A percentile compares a stretch with the other conserved stretches of the same genome.
These are phyloP conservation scores for Chunga burmeisteri DNA, from an alignment of 2,113 vertebrate species.

Conservation along the genomic window DNA sequence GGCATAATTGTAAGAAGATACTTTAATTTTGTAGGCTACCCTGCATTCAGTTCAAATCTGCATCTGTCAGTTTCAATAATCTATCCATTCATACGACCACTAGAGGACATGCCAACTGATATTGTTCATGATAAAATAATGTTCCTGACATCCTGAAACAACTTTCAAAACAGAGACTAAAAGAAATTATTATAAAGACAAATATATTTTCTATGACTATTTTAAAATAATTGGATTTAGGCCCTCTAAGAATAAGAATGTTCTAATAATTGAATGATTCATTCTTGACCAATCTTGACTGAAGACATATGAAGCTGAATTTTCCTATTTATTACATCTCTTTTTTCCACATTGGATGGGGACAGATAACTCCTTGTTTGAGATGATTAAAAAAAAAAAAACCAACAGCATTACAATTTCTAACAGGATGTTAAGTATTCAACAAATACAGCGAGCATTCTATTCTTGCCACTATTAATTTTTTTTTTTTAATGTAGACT, in stretches of 20 bases:
- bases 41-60: background rate
- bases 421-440: background rate
- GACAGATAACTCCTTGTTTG: background rate
- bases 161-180: background rate
- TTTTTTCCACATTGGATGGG: background rate
- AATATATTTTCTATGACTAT: background rate
- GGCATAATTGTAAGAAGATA: background rate
- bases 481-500: background rate
- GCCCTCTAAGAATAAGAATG: background rate
- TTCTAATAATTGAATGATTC: background rate
- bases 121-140: background rate
- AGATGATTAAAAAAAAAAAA: background rate
- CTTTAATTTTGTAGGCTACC: background rate
- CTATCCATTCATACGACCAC: fast-evolving
- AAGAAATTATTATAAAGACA: background rate
- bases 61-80: background rate
- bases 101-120: background rate
- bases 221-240: background rate
- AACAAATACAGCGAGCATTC: background rate
- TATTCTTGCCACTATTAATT: background rate
- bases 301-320: background rate
- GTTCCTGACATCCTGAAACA: background rate
- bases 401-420: too few species aligned
- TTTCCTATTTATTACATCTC: background rate
- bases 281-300: background rate